These are phyloP conservation scores for Brachyopa scutellaris DNA, from an alignment of 2,888 invertebrate genomes.

Conservation along the genomic window DNA sequence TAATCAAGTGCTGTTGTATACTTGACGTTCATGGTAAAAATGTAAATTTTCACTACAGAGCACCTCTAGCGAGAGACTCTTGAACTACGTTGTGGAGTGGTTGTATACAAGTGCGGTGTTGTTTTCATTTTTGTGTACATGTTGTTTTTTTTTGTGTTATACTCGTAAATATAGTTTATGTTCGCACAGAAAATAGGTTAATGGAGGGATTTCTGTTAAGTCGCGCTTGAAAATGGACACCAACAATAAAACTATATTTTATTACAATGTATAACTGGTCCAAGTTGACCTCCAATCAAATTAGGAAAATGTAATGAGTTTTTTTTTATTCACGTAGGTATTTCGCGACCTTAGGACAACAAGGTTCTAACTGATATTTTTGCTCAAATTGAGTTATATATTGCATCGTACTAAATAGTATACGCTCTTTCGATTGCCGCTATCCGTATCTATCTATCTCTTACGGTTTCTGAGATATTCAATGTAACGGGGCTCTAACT, in stretches of 20 bases:
- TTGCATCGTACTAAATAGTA: too few species aligned
- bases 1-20: constrained; percentile 68
- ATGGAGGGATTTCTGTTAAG: constrained; percentile 12
- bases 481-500: too few species aligned
- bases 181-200: constrained; percentile 38
- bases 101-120: constrained; percentile 47
- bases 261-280: not conserved
- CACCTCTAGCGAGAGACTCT: constrained; percentile 53
- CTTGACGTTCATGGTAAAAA: constrained; percentile 63
- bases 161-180: constrained; percentile 28
- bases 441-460: too few species aligned
- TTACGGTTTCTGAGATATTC: too few species aligned
- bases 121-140: constrained; percentile 53
- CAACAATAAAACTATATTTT: not conserved
- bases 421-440: too few species aligned
- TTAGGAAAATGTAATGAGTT: too few species aligned
- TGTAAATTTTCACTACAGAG: constrained; percentile 54
- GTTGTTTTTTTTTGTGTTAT: constrained; percentile 4
- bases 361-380: too few species aligned
- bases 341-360: too few species aligned
- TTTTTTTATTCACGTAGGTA: too few species aligned
- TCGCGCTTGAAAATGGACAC: constrained; percentile 12
- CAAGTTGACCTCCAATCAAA: not conserved
- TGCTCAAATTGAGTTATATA: too few species aligned
- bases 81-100: constrained; percentile 59